Conservation (phyloP, 2,888 invertebrate species). For the Tachina lurida region DNA sequence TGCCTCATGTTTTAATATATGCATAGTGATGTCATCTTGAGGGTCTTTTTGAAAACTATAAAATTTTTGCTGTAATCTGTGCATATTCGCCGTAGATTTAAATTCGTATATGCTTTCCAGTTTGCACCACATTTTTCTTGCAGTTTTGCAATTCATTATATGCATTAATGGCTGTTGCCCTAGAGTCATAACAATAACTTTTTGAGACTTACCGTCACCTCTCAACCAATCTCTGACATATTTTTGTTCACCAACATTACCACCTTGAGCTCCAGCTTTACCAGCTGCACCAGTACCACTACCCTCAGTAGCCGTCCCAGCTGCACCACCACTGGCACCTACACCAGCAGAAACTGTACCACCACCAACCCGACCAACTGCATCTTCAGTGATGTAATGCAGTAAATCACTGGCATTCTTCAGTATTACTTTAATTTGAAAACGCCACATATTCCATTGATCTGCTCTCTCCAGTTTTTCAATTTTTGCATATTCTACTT, state of each 20-base stretch:
- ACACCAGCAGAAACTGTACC: background rate
- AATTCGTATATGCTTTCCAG: conserved; percentile 57
- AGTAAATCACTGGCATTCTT: conserved; percentile 56
- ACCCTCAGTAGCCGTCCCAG: background rate
- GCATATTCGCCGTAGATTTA: conserved; percentile 55
- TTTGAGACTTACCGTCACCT: conserved; percentile 59
- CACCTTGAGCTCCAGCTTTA: background rate
- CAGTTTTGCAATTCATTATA: conserved; percentile 57
- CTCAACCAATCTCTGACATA: no score
- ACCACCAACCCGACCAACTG: background rate
- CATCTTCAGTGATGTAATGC: conserved; percentile 36
- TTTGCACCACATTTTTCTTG: conserved; percentile 60
- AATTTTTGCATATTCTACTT: conserved; percentile 48
- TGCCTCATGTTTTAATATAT: no score
- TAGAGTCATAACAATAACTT: conserved; percentile 58
- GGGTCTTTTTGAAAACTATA: conserved; percentile 63
- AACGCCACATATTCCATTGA: conserved; percentile 56
- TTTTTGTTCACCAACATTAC: conserved; percentile 8
- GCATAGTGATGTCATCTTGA: no score
- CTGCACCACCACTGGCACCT: background rate
- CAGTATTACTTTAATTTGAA: conserved; percentile 52
- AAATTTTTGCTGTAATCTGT: conserved; percentile 71
- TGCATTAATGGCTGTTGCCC: conserved; percentile 52
- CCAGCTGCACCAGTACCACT: background rate
- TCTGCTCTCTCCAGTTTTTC: conserved; percentile 47